These are phyloP conservation scores for Bombyx mandarina DNA, from an alignment of 1,140 invertebrate genomes.

Conservation along the genomic window DNA sequence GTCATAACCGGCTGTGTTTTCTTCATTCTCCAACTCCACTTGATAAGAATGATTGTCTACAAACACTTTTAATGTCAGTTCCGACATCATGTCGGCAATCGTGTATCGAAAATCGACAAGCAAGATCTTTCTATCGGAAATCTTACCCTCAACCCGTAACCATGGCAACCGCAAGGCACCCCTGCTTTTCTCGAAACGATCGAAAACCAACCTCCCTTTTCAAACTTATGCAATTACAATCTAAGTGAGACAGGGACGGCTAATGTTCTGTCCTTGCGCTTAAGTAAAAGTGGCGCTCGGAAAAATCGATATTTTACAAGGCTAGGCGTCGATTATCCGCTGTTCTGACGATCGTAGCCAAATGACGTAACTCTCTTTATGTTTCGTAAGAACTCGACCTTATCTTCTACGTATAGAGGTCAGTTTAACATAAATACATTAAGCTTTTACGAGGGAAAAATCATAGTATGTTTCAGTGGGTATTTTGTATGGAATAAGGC, in stretches of 20 bases:
- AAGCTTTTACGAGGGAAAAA: too few species aligned
- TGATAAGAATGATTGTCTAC: slow-evolving; percentile 11
- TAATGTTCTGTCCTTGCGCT: slow-evolving; percentile 21
- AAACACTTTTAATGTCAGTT: slow-evolving; percentile 21
- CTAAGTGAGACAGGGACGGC: slow-evolving; percentile 22
- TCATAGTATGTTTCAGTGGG: not conserved
- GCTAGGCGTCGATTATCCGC: slow-evolving; percentile 68
- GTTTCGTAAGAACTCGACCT: slow-evolving; percentile 4
- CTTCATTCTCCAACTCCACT: too few species aligned
- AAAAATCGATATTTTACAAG: slow-evolving; percentile 70
- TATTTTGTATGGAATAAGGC: slow-evolving; percentile 23
- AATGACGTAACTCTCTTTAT: slow-evolving; percentile 15
- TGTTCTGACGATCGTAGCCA: slow-evolving; percentile 24
- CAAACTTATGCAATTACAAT: slow-evolving; percentile 3
- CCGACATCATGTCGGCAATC: slow-evolving; percentile 20
- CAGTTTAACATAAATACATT: too few species aligned
- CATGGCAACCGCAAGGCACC: slow-evolving; percentile 43
- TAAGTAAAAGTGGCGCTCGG: slow-evolving; percentile 34
- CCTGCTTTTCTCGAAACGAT: slow-evolving; percentile 6
- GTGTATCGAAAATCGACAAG: not conserved
- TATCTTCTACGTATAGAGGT: too few species aligned
- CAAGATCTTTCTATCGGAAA: slow-evolving; percentile 39
- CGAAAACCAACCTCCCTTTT: slow-evolving; percentile 20
- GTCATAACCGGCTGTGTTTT: too few species aligned
- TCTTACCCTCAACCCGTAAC: slow-evolving; percentile 51